Conservation (phyloP, 2,797 vertebrate species). For the Cetoscarus ocellatus region DNA sequence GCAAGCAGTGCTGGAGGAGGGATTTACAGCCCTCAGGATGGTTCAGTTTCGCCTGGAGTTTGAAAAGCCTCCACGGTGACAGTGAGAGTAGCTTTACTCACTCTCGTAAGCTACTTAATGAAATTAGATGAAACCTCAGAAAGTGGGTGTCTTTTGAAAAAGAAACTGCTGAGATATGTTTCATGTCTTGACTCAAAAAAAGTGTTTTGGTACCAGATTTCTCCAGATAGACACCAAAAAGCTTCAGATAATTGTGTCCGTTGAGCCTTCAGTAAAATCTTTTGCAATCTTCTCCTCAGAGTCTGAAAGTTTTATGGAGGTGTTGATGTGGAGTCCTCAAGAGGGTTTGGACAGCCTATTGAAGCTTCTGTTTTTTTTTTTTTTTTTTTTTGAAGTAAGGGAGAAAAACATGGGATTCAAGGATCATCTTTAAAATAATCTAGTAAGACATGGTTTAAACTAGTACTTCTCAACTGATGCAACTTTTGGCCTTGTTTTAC, state of each 20-base stretch:
- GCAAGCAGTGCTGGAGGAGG: conserved; percentile 38
- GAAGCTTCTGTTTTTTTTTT: conserved; percentile 2
- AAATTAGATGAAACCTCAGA: conserved; percentile 53
- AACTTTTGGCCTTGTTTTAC: too few species aligned
- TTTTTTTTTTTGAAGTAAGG: too few species aligned
- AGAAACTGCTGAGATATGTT: conserved; percentile 23
- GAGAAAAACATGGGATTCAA: background rate
- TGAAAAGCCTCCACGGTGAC: conserved; percentile 62
- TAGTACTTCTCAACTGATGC: too few species aligned
- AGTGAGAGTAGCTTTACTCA: conserved; percentile 54
- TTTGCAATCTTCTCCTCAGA: conserved; percentile 2
- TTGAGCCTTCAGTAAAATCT: conserved; percentile 5
- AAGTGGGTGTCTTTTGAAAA: conserved; percentile 22
- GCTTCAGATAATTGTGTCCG: conserved; percentile 20
- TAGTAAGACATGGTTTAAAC: too few species aligned
- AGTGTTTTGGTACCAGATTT: background rate
- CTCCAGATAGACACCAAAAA: conserved; percentile 6
- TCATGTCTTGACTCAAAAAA: conserved; percentile 29
- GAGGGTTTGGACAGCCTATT: background rate
- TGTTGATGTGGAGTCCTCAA: background rate
- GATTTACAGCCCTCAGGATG: conserved; percentile 61
- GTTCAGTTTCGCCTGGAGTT: conserved; percentile 61
- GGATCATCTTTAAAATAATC: too few species aligned
- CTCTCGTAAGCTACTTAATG: conserved; percentile 62
- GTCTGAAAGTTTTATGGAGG: conserved; percentile 5